phyloP scores from a whole-genome alignment of 2,888 invertebrate species.

The Drosophila siamana region DNA sequence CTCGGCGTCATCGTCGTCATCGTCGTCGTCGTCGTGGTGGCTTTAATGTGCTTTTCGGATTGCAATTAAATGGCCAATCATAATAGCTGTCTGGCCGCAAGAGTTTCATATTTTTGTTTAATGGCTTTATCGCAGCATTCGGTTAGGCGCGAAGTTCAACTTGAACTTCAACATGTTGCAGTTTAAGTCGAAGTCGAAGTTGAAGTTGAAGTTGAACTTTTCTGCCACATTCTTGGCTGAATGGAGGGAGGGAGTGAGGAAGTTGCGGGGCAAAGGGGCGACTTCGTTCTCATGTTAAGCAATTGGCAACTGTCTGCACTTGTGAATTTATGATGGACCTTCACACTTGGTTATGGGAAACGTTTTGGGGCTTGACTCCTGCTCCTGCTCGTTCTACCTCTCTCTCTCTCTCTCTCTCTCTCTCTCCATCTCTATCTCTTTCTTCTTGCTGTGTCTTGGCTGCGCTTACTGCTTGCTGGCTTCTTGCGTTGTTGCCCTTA shows the following conservation, averaged over 20 bases:
- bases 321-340: slow-evolving; percentile 74
- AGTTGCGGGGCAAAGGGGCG: neutral
- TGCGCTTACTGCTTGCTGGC: neutral
- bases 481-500: slow-evolving; percentile 39
- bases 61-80: slow-evolving; percentile 69
- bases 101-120: slow-evolving; percentile 47
- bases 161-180: neutral
- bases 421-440: neutral
- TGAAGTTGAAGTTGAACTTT: slow-evolving; percentile 3
- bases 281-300: slow-evolving; percentile 21
- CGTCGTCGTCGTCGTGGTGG: too few species aligned
- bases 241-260: neutral
- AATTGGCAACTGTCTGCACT: slow-evolving; percentile 73
- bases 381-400: neutral
- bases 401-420: neutral
- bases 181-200: neutral
- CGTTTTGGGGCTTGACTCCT: slow-evolving; percentile 2
- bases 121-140: slow-evolving; percentile 30
- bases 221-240: slow-evolving; percentile 9
- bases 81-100: slow-evolving; percentile 36
- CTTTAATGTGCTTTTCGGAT: slow-evolving; percentile 38
- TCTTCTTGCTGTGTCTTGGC: neutral
- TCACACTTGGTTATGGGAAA: slow-evolving; percentile 50
- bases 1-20: too few species aligned
- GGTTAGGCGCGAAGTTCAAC: slow-evolving; percentile 9